Evolutionary conservation across 2,113 vertebrate genomes (phyloP).

Genomic region (Alosa alosa): DNA sequence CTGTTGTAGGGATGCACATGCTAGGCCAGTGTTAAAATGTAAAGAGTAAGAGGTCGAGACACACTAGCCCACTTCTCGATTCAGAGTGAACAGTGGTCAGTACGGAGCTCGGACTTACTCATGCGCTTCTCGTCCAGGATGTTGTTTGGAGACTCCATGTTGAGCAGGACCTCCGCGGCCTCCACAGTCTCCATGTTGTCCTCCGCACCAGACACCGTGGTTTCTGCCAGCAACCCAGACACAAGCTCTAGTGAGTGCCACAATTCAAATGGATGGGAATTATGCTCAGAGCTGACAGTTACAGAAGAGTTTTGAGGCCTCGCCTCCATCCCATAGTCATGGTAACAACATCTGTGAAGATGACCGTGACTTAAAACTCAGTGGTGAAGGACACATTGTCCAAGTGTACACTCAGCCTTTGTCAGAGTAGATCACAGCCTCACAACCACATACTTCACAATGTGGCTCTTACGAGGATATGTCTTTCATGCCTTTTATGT

Average conservation of each 20-base stretch:
- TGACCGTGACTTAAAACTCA: neutral
- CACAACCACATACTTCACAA: neutral
- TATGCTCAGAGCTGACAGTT: too few species aligned
- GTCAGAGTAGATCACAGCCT: too few species aligned
- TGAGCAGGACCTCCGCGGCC: constrained; percentile 78
- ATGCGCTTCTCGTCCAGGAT: constrained; percentile 86
- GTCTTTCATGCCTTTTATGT: too few species aligned
- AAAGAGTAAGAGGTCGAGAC: neutral
- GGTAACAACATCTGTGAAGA: neutral
- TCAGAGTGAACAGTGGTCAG: neutral
- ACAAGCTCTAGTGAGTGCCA: neutral
- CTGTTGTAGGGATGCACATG: too few species aligned
- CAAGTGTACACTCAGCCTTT: neutral
- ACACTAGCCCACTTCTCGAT: neutral
- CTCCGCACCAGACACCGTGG: constrained; percentile 68
- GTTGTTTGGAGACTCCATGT: constrained; percentile 83
- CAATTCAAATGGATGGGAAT: too few species aligned
- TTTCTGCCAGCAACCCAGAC: constrained; percentile 54
- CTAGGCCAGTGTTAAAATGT: too few species aligned
- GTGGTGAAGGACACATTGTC: neutral
- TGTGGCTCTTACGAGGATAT: too few species aligned
- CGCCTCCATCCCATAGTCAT: neutral
- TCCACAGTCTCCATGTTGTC: constrained; percentile 75
- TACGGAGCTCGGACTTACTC: constrained; percentile 67
- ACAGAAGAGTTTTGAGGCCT: too few species aligned